A percentile compares a stretch with the other conserved stretches of the same genome.
Conservation (phyloP, 2,888 invertebrate genomes). For the Meandrusa payeni region DNA sequence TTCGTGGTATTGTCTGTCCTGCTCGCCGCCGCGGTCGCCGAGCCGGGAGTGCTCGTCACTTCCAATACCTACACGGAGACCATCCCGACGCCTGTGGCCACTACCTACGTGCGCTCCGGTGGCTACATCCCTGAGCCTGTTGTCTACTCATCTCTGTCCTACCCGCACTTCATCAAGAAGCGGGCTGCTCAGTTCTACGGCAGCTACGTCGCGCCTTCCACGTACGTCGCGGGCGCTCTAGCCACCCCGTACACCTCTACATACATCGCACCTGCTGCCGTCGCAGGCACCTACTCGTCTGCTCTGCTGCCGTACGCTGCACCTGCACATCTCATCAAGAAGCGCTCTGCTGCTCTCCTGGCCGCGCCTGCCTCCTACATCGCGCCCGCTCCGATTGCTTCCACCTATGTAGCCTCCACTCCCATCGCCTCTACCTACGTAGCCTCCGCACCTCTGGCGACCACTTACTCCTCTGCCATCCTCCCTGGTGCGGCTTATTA, state of each 20-base stretch:
- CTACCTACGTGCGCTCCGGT: constrained; percentile 27
- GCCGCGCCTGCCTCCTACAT: not conserved
- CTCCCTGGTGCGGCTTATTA: no score
- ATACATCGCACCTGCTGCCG: not conserved
- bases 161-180: constrained; percentile 47
- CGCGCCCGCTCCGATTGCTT: not conserved
- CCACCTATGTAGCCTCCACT: not conserved
- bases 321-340: constrained; percentile 9
- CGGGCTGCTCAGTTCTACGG: constrained; percentile 42
- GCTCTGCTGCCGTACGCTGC: constrained; percentile 6
- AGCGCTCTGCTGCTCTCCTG: constrained; percentile 5
- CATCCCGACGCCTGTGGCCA: constrained; percentile 27
- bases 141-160: constrained; percentile 23
- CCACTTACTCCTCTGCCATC: no score
- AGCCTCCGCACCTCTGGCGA: not conserved
- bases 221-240: constrained; percentile 35
- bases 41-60: constrained; percentile 33
- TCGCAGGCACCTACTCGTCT: not conserved
- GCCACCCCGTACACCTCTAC: constrained; percentile 29
- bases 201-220: constrained; percentile 30
- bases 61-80: constrained; percentile 3
- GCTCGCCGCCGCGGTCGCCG: constrained; percentile 65
- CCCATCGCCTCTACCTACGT: not conserved
- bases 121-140: constrained; percentile 39
- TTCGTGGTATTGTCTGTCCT: constrained; percentile 71